Percentiles rank a stretch among this genome's conserved stretches.
Conservation (phyloP, 2,888 invertebrate genomes). For the Zygaena filipendulae region DNA sequence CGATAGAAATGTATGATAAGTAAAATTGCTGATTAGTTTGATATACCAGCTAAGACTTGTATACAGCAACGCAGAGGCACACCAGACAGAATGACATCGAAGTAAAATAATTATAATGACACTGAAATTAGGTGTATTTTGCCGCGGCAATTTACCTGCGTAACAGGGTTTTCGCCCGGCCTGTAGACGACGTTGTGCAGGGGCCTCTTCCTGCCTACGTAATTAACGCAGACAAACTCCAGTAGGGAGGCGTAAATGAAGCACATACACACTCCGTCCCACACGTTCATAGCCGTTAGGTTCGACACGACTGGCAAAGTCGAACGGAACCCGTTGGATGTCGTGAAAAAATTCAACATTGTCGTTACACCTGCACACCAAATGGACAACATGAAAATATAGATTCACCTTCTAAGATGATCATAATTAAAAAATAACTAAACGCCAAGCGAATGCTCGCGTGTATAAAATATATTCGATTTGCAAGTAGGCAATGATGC, state of each 20-base stretch:
- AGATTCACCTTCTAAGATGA: not conserved
- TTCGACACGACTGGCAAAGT: slow-evolving; percentile 94
- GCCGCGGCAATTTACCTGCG: slow-evolving; percentile 79
- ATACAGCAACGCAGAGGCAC: no score
- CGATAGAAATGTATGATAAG: no score
- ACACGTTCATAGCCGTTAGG: slow-evolving; percentile 95
- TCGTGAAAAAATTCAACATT: slow-evolving; percentile 98
- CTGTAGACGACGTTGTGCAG: slow-evolving; percentile 90
- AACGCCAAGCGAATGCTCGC: no score
- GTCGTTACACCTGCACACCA: slow-evolving; percentile 86
- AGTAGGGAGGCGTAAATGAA: slow-evolving; percentile 95
- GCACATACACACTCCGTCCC: slow-evolving; percentile 98
- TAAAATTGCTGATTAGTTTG: no score
- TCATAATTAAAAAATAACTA: no score
- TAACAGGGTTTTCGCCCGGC: slow-evolving; percentile 91
- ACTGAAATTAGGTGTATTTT: slow-evolving; percentile 2
- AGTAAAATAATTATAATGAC: slow-evolving; percentile 4
- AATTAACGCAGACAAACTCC: slow-evolving; percentile 96
- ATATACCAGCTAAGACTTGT: no score
- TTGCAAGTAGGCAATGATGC: no score
- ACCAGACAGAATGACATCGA: slow-evolving; percentile 10
- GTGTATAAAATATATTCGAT: no score
- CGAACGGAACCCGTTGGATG: slow-evolving; percentile 91
- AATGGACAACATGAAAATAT: slow-evolving; percentile 18
- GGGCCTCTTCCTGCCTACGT: slow-evolving; percentile 91